These are phyloP conservation scores for Poicephalus meyeri DNA, from an alignment of 2,113 vertebrate species.

Conservation along the genomic window DNA sequence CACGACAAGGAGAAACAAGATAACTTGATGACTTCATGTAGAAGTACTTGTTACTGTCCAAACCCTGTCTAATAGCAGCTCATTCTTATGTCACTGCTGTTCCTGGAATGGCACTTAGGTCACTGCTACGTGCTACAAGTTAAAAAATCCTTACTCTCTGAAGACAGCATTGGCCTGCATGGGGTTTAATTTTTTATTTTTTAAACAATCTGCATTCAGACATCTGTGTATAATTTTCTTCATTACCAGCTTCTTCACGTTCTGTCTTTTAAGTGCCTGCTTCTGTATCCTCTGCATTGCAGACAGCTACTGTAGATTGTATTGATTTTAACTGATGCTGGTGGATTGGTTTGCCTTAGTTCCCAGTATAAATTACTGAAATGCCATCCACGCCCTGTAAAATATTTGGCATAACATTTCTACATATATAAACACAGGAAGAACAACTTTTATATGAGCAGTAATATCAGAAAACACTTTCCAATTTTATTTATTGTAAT, in stretches of 20 bases:
- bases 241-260: not conserved
- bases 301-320: not conserved
- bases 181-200: not conserved
- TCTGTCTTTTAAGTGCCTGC: not conserved
- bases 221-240: not conserved
- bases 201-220: not conserved
- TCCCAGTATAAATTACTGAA: not conserved
- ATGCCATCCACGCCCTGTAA: not conserved
- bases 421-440: not conserved
- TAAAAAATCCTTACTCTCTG: not conserved
- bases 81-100: not conserved
- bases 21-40: not conserved
- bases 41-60: not conserved
- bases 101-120: not conserved
- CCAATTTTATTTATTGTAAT: not conserved
- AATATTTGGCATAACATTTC: not conserved
- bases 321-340: slow-evolving; percentile 21
- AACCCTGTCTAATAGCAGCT: not conserved
- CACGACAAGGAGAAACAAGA: not conserved
- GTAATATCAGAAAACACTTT: not conserved
- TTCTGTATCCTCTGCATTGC: slow-evolving; percentile 18
- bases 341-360: not conserved
- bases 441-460: not conserved
- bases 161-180: not conserved
- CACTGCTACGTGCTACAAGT: not conserved